These are phyloP conservation scores for Rugalucina vietnamica DNA, from an alignment of 2,888 invertebrate species.

Conservation along the genomic window DNA sequence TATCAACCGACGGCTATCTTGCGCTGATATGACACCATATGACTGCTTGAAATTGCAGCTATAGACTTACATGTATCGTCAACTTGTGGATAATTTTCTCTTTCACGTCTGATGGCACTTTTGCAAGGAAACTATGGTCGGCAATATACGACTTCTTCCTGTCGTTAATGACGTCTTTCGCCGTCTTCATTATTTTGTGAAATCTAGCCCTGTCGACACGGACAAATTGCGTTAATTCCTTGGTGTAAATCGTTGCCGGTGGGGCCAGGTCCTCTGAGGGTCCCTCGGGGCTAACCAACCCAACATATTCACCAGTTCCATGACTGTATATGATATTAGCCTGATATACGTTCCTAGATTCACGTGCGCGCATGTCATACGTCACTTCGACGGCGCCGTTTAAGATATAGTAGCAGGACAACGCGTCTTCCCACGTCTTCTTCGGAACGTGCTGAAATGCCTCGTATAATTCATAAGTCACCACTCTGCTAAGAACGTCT, in stretches of 20 bases:
- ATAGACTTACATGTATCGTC: conserved; percentile 69
- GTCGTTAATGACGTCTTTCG: conserved; percentile 52
- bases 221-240: conserved; percentile 73
- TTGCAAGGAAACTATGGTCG: conserved; percentile 61
- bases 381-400: conserved; percentile 77
- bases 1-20: no score
- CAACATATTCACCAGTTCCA: conserved; percentile 77
- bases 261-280: conserved; percentile 74
- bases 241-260: conserved; percentile 76
- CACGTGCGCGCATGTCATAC: conserved; percentile 69
- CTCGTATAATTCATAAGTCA: conserved; percentile 71
- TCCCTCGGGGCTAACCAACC: conserved; percentile 74
- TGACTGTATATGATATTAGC: conserved; percentile 79
- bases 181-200: conserved; percentile 66
- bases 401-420: conserved; percentile 76
- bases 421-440: conserved; percentile 66
- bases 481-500: conserved; percentile 72
- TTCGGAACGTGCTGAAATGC: conserved; percentile 71
- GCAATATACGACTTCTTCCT: conserved; percentile 69
- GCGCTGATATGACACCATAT: no score
- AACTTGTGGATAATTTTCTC: conserved; percentile 73
- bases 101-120: conserved; percentile 66
- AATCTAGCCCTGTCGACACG: conserved; percentile 74
- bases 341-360: conserved; percentile 73
- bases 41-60: not conserved